Conservation (phyloP, 2,888 invertebrate species). For the Ypsolopha sequella region DNA sequence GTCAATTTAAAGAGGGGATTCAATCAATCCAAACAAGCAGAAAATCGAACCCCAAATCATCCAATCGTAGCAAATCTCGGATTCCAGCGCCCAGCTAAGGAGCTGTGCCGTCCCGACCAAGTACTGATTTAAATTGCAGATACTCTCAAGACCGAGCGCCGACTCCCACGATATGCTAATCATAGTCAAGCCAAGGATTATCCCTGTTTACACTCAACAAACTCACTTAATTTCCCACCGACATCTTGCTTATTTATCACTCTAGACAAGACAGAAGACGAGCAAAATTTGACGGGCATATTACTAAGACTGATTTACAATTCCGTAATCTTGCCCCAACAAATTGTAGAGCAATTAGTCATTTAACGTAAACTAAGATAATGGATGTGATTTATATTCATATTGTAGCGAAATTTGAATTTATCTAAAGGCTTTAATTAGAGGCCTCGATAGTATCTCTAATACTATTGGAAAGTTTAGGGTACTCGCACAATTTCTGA, state of each 20-base stretch:
- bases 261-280: constrained; percentile 15
- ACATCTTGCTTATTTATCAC: constrained; percentile 49
- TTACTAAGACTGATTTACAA: constrained; percentile 7
- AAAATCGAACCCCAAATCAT: constrained; percentile 68
- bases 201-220: constrained; percentile 71
- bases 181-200: constrained; percentile 69
- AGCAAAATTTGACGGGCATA: constrained; percentile 17
- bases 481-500: background rate
- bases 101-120: constrained; percentile 60
- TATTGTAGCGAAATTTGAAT: background rate
- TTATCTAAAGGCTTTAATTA: background rate
- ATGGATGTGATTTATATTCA: background rate
- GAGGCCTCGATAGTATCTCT: background rate
- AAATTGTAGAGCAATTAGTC: constrained; percentile 1
- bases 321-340: background rate
- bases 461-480: background rate
- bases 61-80: constrained; percentile 65
- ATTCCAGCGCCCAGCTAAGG: constrained; percentile 62
- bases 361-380: constrained; percentile 1
- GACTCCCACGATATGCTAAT: constrained; percentile 70
- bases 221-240: constrained; percentile 67
- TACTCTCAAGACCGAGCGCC: constrained; percentile 57
- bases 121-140: constrained; percentile 70
- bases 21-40: constrained; percentile 64
- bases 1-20: constrained; percentile 52